phyloP scores from a whole-genome alignment of 92 coral and sea anemone species.

The Galaxea fascicularis region DNA sequence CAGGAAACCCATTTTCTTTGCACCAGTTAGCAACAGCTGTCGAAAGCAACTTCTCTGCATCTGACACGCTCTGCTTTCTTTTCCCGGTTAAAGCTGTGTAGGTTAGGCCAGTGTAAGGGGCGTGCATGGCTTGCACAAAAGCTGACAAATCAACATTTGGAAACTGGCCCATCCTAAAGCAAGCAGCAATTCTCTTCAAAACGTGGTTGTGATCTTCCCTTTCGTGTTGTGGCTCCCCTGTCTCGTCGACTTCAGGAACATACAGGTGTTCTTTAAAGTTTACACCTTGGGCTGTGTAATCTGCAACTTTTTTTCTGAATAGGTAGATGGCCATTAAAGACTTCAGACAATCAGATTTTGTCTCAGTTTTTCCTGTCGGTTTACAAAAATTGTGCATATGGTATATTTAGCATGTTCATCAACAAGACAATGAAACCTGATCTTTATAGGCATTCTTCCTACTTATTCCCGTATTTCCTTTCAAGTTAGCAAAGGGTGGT shows the following conservation, averaged over 20 bases:
- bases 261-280: conserved; percentile 67
- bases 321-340: conserved; percentile 74
- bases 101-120: conserved; percentile 65
- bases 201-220: conserved; percentile 80
- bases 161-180: conserved; percentile 45
- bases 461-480: neutral
- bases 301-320: conserved; percentile 39
- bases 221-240: conserved; percentile 50
- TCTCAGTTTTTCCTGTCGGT: conserved; percentile 66
- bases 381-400: neutral
- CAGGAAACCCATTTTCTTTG: conserved; percentile 9
- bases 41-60: conserved; percentile 60
- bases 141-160: conserved; percentile 50
- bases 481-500: neutral
- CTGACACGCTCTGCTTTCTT: conserved; percentile 71
- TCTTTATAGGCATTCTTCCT: neutral
- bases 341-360: conserved; percentile 62
- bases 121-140: conserved; percentile 58
- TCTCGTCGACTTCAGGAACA: conserved; percentile 57
- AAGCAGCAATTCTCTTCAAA: conserved; percentile 56
- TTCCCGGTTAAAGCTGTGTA: conserved; percentile 73
- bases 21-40: conserved; percentile 55
- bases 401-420: conserved; percentile 1
- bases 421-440: neutral
- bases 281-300: conserved; percentile 42